Evolutionary conservation across 1,140 invertebrate genomes (phyloP), one percentile per base, ranked within the genome.

Genomic region (Triops longicaudatus): DNA sequence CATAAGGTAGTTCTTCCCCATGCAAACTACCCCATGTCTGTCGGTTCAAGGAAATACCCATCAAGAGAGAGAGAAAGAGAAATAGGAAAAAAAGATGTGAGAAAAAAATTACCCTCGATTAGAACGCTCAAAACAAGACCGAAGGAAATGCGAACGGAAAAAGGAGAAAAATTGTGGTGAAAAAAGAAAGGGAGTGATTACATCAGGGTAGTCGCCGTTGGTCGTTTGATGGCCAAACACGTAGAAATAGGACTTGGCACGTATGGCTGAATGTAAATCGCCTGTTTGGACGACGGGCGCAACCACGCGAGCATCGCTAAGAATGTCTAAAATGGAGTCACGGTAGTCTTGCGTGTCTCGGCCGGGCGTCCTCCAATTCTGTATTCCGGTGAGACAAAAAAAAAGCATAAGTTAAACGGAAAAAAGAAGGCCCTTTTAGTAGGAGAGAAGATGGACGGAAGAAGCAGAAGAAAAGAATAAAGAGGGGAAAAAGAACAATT

Each of bases 191-290:
- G 37, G 14, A 27, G 26, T 2, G 28, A 22, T 77, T 84, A 93
- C 92, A 88, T 92, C 91, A 6, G 93, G 92, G 85, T 94, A 95
- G 82, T 95, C 91, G 3, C 95, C 93, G 79, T 96, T 92, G 80
- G 93, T 95, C 0, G 93, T 93, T 81, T 97, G 94, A 83, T 98
- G 95, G 82, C 93, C 93, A 82, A 96, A 97, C 0, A 97, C 93
- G 83, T 96, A 97, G 85, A 97, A 96, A 84, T 92, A 97, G 31
- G 84, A 85, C 74, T 79, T 43, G 0, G 91, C 90, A 22, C 75
- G 74, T 73, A 78, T 73, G 28, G 78, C 43, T 76, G 78, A 78
- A 76, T 78, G 78, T 11, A 78, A 42, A 73, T 76, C 75, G 28
- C 75, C 78, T 22, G 72, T 77, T n/a, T 76, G 74, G 42, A 79